Evolutionary conservation across 2,113 vertebrate species (phyloP).

Genomic region (Brachypteracias leptosomus): DNA sequence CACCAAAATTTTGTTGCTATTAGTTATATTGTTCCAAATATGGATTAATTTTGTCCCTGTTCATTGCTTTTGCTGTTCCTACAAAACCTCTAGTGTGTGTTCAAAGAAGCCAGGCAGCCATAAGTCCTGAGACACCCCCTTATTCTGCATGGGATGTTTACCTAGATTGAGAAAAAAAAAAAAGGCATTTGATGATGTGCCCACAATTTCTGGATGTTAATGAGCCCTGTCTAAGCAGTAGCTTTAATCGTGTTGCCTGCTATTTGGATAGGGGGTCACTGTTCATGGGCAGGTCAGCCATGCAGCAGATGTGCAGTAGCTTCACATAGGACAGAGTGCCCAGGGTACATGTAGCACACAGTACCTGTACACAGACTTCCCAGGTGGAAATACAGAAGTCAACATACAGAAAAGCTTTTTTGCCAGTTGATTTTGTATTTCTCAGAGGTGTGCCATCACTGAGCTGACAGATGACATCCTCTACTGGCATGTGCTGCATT

Average conservation of each 20-base stretch:
- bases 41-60: background rate
- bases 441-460: background rate
- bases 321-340: background rate
- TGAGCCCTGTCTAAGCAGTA: background rate
- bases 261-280: background rate
- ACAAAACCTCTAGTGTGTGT: background rate
- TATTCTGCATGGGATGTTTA: background rate
- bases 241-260: background rate
- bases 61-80: background rate
- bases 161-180: background rate
- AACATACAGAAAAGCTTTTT: background rate
- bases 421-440: background rate
- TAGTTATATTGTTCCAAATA: background rate
- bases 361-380: background rate
- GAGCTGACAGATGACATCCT: background rate
- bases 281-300: accelerated
- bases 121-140: background rate
- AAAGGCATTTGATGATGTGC: background rate
- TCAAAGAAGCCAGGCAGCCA: background rate
- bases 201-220: background rate
- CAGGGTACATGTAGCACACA: accelerated
- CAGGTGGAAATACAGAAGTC: background rate
- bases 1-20: background rate
- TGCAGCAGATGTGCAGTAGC: background rate
- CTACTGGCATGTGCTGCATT: background rate